Conservation (phyloP, 2,888 invertebrate genomes). For the Eulithis prunata region DNA sequence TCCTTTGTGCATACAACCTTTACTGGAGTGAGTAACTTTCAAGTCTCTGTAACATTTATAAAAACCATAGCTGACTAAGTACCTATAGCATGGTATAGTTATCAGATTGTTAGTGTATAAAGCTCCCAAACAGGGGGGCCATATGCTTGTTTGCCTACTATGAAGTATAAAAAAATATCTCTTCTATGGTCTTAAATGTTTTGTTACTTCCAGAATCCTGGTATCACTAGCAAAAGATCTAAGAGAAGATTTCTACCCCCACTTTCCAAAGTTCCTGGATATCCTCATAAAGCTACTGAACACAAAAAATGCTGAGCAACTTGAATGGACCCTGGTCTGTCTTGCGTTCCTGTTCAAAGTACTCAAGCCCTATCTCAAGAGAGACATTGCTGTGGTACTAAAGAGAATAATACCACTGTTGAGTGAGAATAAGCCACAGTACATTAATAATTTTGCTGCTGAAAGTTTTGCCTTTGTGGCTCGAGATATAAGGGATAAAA, state of each 20-base stretch:
- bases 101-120: too few relatives aligned
- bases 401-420: constrained; percentile 90
- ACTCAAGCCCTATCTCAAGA: constrained; percentile 92
- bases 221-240: constrained; percentile 95
- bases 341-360: constrained; percentile 96
- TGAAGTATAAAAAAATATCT: too few relatives aligned
- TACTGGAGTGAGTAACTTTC: constrained; percentile 90
- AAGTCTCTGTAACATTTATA: background rate
- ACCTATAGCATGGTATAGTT: too few relatives aligned
- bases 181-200: background rate
- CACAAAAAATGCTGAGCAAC: constrained; percentile 91
- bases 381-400: constrained; percentile 90
- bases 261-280: constrained; percentile 91
- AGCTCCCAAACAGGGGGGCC: too few relatives aligned
- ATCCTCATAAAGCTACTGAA: constrained; percentile 88
- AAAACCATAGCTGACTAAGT: background rate
- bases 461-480: constrained; percentile 98
- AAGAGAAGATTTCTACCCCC: constrained; percentile 94
- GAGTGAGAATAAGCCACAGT: constrained; percentile 90
- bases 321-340: constrained; percentile 94
- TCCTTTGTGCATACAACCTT: constrained; percentile 89
- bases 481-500: constrained; percentile 92
- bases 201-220: constrained; percentile 85
- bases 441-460: constrained; percentile 96
- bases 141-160: too few relatives aligned